Evolutionary conservation across 2,888 invertebrate genomes (phyloP).

Genomic region (Heteropelma amictum): DNA sequence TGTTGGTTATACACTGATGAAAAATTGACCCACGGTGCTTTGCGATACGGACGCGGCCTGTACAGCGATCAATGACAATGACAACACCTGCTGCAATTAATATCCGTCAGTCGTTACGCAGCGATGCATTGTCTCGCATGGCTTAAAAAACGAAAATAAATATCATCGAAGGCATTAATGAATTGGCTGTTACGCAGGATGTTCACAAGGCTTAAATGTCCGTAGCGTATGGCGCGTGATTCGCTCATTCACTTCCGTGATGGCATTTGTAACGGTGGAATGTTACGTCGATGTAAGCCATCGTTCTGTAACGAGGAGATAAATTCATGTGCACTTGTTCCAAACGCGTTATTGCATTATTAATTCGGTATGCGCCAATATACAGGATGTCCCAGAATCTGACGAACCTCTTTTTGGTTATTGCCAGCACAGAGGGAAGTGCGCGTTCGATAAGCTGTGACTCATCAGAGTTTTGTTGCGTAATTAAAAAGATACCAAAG

Average conservation of each 20-base stretch:
- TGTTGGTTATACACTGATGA: neutral
- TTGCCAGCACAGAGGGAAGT: too few species aligned
- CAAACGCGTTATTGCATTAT: conserved; percentile 4
- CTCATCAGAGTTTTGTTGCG: too few species aligned
- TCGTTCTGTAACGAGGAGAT: neutral
- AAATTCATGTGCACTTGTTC: neutral
- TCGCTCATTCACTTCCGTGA: neutral
- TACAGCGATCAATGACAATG: conserved; percentile 34
- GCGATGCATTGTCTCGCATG: neutral
- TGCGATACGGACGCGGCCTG: too few species aligned
- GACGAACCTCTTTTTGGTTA: too few species aligned
- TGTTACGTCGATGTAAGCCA: too few species aligned
- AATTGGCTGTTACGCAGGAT: neutral
- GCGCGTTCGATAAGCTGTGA: too few species aligned
- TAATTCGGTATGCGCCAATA: neutral
- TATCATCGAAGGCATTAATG: neutral
- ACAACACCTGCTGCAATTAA: conserved; percentile 24
- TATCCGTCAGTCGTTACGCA: conserved; percentile 15
- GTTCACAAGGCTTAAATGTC: neutral
- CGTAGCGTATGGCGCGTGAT: neutral
- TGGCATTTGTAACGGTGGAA: too few species aligned
- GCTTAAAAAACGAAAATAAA: neutral
- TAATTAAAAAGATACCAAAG: too few species aligned
- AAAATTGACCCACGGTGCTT: conserved; percentile 15
- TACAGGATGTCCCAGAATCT: too few species aligned